Evolutionary conservation across 2,888 invertebrate genomes (phyloP).

Genomic region (Eulithis testata): DNA sequence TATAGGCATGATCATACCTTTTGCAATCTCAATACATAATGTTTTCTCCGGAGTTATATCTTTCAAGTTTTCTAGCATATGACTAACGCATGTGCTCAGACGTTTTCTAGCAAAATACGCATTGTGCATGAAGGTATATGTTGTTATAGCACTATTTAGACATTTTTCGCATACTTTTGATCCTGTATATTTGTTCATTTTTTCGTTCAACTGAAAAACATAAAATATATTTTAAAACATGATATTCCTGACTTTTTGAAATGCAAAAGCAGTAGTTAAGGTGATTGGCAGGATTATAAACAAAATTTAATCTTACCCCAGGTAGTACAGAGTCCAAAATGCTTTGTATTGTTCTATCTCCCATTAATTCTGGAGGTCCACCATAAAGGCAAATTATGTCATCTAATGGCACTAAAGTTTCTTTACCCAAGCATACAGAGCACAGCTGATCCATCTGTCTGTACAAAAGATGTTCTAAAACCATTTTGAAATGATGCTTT

Average conservation of each 20-base stretch:
- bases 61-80: slow-evolving; percentile 60
- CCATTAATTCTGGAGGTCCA: slow-evolving; percentile 66
- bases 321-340: slow-evolving; percentile 66
- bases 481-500: slow-evolving; percentile 71
- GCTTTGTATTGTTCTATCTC: slow-evolving; percentile 59
- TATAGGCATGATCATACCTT: slow-evolving; percentile 60
- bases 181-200: slow-evolving; percentile 61
- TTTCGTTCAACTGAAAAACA: slow-evolving; percentile 66
- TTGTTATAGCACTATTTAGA: slow-evolving; percentile 63
- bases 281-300: too few species aligned
- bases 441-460: slow-evolving; percentile 65
- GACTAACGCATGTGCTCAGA: slow-evolving; percentile 61
- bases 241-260: too few species aligned
- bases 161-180: slow-evolving; percentile 75
- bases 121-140: slow-evolving; percentile 67
- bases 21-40: slow-evolving; percentile 68
- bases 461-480: slow-evolving; percentile 62
- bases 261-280: too few species aligned
- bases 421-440: slow-evolving; percentile 65
- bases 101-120: slow-evolving; percentile 61
- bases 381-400: slow-evolving; percentile 65
- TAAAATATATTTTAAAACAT: background rate
- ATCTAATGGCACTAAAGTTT: slow-evolving; percentile 55
- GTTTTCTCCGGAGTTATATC: slow-evolving; percentile 51
- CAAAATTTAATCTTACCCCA: slow-evolving; percentile 56